A percentile compares a stretch with the other conserved stretches of the same genome.
phyloP scores from a whole-genome alignment of 2,888 invertebrate genomes.

The Antheraea yamamai region DNA sequence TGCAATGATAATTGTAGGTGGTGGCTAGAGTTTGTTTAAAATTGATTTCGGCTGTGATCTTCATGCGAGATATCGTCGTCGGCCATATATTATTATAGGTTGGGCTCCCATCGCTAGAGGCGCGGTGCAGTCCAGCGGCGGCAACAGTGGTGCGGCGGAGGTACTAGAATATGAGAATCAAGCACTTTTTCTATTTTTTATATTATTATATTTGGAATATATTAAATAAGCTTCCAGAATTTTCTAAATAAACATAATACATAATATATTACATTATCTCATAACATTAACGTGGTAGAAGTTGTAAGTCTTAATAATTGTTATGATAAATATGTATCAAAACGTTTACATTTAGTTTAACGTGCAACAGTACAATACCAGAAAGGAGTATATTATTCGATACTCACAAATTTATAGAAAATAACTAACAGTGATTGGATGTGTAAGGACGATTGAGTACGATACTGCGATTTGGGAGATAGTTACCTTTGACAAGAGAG shows the following conservation, averaged over 20 bases:
- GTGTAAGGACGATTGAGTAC: neutral
- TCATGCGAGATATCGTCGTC: conserved; percentile 62
- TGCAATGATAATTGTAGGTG: conserved; percentile 77
- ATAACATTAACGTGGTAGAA: neutral
- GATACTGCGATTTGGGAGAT: neutral
- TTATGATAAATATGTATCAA: neutral
- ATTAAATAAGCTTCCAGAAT: neutral
- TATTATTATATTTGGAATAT: neutral
- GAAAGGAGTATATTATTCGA: neutral
- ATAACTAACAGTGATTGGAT: neutral
- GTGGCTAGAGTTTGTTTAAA: conserved; percentile 79
- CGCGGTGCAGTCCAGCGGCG: conserved; percentile 16
- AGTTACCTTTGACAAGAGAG: neutral
- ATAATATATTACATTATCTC: neutral
- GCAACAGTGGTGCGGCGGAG: neutral
- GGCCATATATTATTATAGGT: conserved; percentile 65
- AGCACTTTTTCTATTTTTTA: conserved; percentile 1
- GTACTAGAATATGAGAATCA: conserved; percentile 4
- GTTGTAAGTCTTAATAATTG: neutral
- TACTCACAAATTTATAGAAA: neutral
- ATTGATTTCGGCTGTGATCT: conserved; percentile 78
- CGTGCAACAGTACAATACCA: neutral
- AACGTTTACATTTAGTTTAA: neutral
- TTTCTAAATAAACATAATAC: neutral
- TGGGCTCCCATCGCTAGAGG: conserved; percentile 45